A percentile compares a stretch with the other conserved stretches of the same genome.
phyloP scores from a whole-genome alignment of 2,888 invertebrate species.

The Drosophila falleni region DNA sequence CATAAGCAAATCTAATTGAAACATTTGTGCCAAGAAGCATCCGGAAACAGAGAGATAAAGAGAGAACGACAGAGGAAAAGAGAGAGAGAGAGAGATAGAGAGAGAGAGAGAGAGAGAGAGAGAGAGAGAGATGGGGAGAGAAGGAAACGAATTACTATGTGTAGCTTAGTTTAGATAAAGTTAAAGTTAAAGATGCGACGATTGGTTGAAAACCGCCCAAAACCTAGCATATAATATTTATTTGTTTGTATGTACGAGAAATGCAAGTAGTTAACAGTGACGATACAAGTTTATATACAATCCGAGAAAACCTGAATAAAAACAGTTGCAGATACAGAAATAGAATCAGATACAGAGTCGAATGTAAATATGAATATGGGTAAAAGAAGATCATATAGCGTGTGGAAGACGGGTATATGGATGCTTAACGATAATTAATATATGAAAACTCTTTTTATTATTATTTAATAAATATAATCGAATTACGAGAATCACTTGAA shows the following conservation, averaged over 20 bases:
- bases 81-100: neutral
- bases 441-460: slow-evolving; percentile 12
- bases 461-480: slow-evolving; percentile 32
- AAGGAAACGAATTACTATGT: slow-evolving; percentile 24
- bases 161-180: slow-evolving; percentile 69
- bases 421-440: slow-evolving; percentile 4
- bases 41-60: slow-evolving; percentile 3
- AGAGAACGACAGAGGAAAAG: no score
- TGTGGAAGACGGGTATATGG: slow-evolving; percentile 7
- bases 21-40: slow-evolving; percentile 67
- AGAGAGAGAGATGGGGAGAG: neutral
- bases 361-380: slow-evolving; percentile 28
- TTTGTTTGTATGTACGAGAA: slow-evolving; percentile 66
- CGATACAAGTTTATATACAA: slow-evolving; percentile 3
- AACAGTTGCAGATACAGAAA: slow-evolving; percentile 1
- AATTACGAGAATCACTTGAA: slow-evolving; percentile 51
- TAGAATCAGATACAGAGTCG: slow-evolving; percentile 13
- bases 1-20: slow-evolving; percentile 54
- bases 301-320: slow-evolving; percentile 42
- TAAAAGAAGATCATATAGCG: slow-evolving; percentile 20
- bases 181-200: slow-evolving; percentile 62
- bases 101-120: neutral
- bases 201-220: slow-evolving; percentile 75
- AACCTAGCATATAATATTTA: slow-evolving; percentile 77
- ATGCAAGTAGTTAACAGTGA: slow-evolving; percentile 39